Base-by-base conservation (phyloP, 2,797 vertebrate genomes). In the Xenentodon cancila region DNA sequence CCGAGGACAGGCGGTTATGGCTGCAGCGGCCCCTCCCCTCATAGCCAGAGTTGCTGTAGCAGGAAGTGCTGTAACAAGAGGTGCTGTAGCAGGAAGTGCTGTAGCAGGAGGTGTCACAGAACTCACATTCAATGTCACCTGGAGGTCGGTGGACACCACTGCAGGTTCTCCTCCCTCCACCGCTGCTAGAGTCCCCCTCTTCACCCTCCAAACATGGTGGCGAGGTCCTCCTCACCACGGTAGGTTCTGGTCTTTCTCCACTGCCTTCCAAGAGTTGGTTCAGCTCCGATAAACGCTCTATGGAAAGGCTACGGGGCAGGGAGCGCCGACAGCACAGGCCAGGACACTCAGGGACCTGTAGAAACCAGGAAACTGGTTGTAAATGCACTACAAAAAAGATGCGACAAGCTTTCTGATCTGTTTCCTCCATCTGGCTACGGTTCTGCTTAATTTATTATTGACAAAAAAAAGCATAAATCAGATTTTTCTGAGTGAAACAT, bases 81-180 rank as follows among this genome's bases (percentile, higher is more conserved):
- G 96, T 94, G 91, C 96, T 98, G 86, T 97, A 96, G 85, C 97
- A 99, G 5, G 97, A 98, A 9, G 90, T 91, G 88, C 96, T 98
- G 89, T 97, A 96, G 90, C 96, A 97, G 0, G 97, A 97, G 11
- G 82, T 91, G 25, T 97, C 96, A 0, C 97, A 98, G 7, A 96
- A 91, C 75, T 99, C 97, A 0, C 96, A 98, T 42, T 97, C 95
- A 0, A 92, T 93, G 42, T 95, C 96, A 1, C 94, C 94, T 0
- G 82, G 91, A 16, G 82, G 92, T 66, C 81, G 95, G 0, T 89
- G 87, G 69, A 61, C 68, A 27, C 93, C 88, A 0, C 1, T 92
- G 77, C 60, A 17, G 9, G 32, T 17, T 88, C 94, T 61, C 84
- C 92, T 17, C 81, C 92, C 74, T 89, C 93, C 54, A 62, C 91